Conservation (phyloP, 1,140 invertebrate genomes). For the Delia radicum region DNA sequence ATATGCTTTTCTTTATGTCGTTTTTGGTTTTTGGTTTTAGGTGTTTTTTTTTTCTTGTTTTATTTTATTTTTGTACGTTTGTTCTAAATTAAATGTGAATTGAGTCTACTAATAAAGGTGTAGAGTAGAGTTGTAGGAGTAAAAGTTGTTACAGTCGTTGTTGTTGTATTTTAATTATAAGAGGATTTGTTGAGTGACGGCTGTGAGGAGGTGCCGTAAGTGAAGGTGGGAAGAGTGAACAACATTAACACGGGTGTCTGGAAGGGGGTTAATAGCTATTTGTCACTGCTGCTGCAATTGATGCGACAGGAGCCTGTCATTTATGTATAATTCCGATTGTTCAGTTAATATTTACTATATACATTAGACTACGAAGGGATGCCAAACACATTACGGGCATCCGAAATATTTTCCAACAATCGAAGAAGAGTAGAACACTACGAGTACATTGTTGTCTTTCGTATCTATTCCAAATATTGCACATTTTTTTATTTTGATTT, state of each 20-base stretch:
- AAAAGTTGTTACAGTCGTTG: not conserved
- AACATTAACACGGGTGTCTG: not conserved
- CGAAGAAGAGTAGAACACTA: not conserved
- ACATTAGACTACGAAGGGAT: not conserved
- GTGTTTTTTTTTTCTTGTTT: not conserved
- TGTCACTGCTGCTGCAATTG: not conserved
- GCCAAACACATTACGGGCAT: not conserved
- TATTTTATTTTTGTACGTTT: not conserved
- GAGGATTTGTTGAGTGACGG: not conserved
- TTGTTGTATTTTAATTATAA: too few relatives aligned
- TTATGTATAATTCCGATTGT: not conserved
- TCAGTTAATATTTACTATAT: not conserved
- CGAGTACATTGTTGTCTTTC: not conserved
- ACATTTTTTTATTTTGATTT: not conserved
- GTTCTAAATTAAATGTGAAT: not conserved
- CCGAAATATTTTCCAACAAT: not conserved
- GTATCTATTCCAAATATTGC: not conserved
- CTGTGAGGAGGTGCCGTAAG: conserved; percentile 2
- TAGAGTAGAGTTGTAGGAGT: not conserved
- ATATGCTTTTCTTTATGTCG: not conserved
- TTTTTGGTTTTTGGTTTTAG: not conserved
- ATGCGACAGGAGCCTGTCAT: not conserved
- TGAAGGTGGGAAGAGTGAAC: not conserved
- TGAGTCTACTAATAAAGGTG: not conserved
- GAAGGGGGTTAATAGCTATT: not conserved